Evolutionary conservation across 2,797 vertebrate genomes (phyloP), one percentile per base, ranked within the genome.

Genomic region (Huso huso): DNA sequence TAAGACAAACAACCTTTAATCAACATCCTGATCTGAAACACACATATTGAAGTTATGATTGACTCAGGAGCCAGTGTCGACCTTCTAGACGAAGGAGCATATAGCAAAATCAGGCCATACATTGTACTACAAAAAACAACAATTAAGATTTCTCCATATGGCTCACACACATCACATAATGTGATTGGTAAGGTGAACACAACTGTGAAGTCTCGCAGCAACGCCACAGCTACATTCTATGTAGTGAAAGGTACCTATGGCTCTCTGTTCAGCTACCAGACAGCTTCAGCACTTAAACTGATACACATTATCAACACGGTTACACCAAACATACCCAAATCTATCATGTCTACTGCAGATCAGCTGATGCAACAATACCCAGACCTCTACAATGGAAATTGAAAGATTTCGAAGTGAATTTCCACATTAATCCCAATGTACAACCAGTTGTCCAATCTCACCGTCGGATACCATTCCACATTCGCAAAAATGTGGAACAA

Each of bases 291-390:
- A 15, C 62, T 50, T 7, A 7, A 49, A 10, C 48, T 62, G 0
- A 62, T 64, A 64, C 48, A 51, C 6, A 51, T 64, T 51, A 49
- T 64, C 48, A 49, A n/a, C 49, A 49, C 49, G 15, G n/a, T 23
- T 18, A 18, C 15, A 18, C 15, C 15, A 37, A 64, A 50, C 37
- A 49, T 48, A 9, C 61, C 61, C 61, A 37, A 48, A 62, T 48
- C 18, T 6, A 62, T 48, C 8, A 37, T 62, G 61, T 62, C 61
- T 10, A 62, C 61, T 9, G 61, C 61, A 9, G 61, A 62, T 10
- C 18, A 62, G 12, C 61, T 12, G 12, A 48, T 37, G 12, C 61
- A 62, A 10, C 61, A 48, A 6, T 62, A 62, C 37, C 61, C 12
- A 62, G n/a, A 62, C 18, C 18, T 48, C 2, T 37, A 37, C 61